phyloP scores from a whole-genome alignment of 2,888 invertebrate species.

The Pterostichus madidus region DNA sequence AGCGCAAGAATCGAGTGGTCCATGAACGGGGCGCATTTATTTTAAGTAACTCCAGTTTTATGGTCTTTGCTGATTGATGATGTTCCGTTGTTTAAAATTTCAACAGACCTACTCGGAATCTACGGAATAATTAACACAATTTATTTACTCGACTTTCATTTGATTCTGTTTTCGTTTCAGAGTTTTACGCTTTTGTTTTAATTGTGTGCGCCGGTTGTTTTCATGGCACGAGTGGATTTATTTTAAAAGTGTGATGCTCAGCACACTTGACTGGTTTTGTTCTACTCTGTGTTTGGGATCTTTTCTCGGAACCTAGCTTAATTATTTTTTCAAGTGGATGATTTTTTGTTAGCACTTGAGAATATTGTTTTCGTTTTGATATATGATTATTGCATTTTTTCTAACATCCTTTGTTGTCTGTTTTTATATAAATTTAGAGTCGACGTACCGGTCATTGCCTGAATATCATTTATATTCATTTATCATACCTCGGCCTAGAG shows the following conservation, averaged over 20 bases:
- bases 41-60: conserved; percentile 65
- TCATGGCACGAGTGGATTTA: conserved; percentile 49
- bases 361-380: conserved; percentile 49
- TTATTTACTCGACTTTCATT: conserved; percentile 64
- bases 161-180: conserved; percentile 54
- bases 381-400: conserved; percentile 43
- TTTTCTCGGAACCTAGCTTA: conserved; percentile 25
- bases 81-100: conserved; percentile 64
- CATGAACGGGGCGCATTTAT: conserved; percentile 55
- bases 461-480: conserved; percentile 42
- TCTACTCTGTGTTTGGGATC: conserved; percentile 13
- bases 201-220: conserved; percentile 48
- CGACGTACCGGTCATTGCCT: conserved; percentile 36
- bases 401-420: conserved; percentile 37
- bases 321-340: conserved; percentile 41
- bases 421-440: conserved; percentile 23
- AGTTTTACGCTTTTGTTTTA: conserved; percentile 53
- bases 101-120: conserved; percentile 62
- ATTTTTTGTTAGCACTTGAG: conserved; percentile 29
- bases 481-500: conserved; percentile 11
- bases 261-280: conserved; percentile 34
- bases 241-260: conserved; percentile 42
- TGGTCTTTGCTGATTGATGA: conserved; percentile 62
- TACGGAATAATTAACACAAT: conserved; percentile 65
- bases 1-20: conserved; percentile 24